Percentiles rank a stretch among this genome's conserved stretches.
Evolutionary conservation across 2,888 invertebrate species (phyloP).

Genomic region (Drosophila sordidapex): DNA sequence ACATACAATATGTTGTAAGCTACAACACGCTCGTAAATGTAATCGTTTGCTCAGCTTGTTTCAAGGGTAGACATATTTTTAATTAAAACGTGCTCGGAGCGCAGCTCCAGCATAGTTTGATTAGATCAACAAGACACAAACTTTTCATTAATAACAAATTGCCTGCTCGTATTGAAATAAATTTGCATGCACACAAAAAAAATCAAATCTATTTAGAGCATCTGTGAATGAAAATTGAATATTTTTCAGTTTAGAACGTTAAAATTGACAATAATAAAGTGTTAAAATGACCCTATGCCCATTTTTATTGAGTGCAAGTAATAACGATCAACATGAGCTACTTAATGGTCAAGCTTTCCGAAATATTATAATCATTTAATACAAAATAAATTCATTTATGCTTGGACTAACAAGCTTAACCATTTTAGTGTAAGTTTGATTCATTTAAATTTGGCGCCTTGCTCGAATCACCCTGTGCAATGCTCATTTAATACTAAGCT

Average conservation of each 20-base stretch:
- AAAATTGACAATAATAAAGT: slow-evolving; percentile 15
- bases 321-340: background rate
- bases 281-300: slow-evolving; percentile 6
- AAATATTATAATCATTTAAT: background rate
- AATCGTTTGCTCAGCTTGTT: slow-evolving; percentile 49
- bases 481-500: slow-evolving; percentile 7
- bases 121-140: slow-evolving; percentile 63
- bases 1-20: background rate
- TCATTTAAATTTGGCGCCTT: slow-evolving; percentile 17
- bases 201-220: slow-evolving; percentile 67
- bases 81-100: slow-evolving; percentile 60
- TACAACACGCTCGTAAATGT: slow-evolving; percentile 3
- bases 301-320: slow-evolving; percentile 13
- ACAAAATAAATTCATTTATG: background rate
- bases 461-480: slow-evolving; percentile 34
- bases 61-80: slow-evolving; percentile 73
- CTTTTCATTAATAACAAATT: slow-evolving; percentile 49
- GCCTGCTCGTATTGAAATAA: slow-evolving; percentile 59
- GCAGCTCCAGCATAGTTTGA: slow-evolving; percentile 66
- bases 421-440: background rate
- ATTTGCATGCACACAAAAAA: slow-evolving; percentile 69
- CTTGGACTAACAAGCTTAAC: background rate
- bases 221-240: slow-evolving; percentile 45
- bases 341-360: background rate
- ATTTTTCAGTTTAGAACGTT: background rate